phyloP scores from a whole-genome alignment of 1,140 invertebrate species.

The Phenacoccus solenopsis region DNA sequence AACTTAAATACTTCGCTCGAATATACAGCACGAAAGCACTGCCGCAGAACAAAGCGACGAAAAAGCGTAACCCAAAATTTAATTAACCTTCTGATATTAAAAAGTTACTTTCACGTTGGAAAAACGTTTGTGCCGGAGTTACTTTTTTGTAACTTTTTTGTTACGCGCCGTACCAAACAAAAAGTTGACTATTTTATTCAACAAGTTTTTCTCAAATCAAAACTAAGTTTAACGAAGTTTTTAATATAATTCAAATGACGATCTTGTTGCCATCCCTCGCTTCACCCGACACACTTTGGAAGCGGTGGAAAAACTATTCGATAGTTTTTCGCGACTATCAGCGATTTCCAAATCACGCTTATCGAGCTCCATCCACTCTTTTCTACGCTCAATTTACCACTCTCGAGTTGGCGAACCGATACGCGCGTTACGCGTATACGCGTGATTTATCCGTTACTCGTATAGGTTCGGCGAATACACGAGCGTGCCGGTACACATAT shows the following conservation, averaged over 20 bases:
- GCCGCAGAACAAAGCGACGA: background rate
- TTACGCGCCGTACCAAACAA: no score
- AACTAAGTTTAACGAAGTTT: background rate
- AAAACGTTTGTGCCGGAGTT: background rate
- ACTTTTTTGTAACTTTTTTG: background rate
- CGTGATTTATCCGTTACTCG: no score
- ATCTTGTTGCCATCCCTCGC: background rate
- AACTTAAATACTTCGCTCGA: background rate
- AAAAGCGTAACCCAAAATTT: background rate
- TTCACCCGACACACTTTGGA: background rate
- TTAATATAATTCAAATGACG: constrained; percentile 3
- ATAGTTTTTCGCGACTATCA: no score
- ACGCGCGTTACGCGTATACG: no score
- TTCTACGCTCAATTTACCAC: no score
- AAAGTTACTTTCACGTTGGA: background rate
- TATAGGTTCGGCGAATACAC: no score
- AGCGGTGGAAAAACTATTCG: no score
- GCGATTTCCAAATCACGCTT: background rate
- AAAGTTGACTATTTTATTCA: background rate
- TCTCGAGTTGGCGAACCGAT: no score
- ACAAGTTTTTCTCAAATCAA: background rate
- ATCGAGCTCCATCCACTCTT: no score
- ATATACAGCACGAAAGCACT: background rate
- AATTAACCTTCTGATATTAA: background rate
- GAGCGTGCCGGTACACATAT: no score